Percentiles rank a stretch among this genome's conserved stretches.
These are phyloP conservation scores for Procambarus virginalis DNA, from an alignment of 1,140 invertebrate genomes.

Conservation along the genomic window DNA sequence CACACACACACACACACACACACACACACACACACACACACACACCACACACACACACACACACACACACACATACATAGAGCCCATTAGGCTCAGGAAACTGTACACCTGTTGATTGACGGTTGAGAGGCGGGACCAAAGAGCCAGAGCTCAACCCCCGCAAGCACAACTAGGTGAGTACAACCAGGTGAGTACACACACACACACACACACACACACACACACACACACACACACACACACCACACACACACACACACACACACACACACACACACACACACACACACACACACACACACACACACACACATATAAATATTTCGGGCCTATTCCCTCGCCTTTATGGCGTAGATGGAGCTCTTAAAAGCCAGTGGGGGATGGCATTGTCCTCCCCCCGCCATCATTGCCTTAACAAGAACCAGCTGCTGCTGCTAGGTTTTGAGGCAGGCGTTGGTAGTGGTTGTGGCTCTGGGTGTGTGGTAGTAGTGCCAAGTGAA, in stretches of 20 bases:
- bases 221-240: neutral
- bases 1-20: no score
- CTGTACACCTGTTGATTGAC: no score
- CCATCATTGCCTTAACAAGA: slow-evolving; percentile 3
- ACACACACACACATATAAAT: neutral
- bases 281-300: neutral
- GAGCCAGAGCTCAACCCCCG: no score
- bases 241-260: neutral
- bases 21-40: no score
- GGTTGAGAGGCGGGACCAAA: no score
- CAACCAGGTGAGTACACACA: no score
- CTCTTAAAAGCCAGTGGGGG: slow-evolving; percentile 1
- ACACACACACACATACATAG: no score
- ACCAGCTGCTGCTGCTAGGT: neutral
- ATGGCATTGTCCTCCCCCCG: slow-evolving; percentile 8
- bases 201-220: no score
- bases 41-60: no score
- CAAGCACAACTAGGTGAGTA: no score
- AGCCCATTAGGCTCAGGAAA: no score
- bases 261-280: neutral
- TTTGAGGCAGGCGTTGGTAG: neutral
- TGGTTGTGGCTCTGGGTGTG: neutral
- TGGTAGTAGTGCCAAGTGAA: no score
- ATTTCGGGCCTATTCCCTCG: neutral
- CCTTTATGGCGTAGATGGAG: neutral